phyloP scores from a whole-genome alignment of 2,888 invertebrate species.

The Oligia strigilis region DNA sequence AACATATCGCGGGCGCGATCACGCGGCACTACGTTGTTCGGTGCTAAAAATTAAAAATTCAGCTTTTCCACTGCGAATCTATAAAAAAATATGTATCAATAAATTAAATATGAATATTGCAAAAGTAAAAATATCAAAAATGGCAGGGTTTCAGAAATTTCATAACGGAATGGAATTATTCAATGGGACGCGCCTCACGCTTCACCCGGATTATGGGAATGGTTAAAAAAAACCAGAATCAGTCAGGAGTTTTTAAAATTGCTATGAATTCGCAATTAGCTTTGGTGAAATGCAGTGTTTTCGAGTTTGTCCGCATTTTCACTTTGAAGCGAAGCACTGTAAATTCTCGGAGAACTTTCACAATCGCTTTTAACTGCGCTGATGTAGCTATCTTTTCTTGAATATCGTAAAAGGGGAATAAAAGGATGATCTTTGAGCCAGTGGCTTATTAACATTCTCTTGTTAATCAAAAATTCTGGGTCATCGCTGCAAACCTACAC shows the following conservation, averaged over 20 bases:
- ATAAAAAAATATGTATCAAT: constrained; percentile 37
- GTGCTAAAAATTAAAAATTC: constrained; percentile 24
- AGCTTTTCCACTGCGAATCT: constrained; percentile 16
- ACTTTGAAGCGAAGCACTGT: constrained; percentile 13
- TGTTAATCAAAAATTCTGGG: neutral
- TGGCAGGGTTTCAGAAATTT: constrained; percentile 64
- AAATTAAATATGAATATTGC: constrained; percentile 51
- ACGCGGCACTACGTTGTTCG: constrained; percentile 10
- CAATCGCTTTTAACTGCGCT: constrained; percentile 21
- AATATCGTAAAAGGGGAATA: constrained; percentile 17
- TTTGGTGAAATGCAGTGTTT: constrained; percentile 38
- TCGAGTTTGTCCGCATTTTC: constrained; percentile 34
- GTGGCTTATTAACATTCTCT: neutral
- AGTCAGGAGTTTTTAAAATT: constrained; percentile 42
- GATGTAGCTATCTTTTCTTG: constrained; percentile 20
- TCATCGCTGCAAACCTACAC: neutral
- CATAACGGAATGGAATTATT: constrained; percentile 69
- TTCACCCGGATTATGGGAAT: constrained; percentile 56
- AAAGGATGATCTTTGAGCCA: constrained; percentile 3
- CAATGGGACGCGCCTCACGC: constrained; percentile 62
- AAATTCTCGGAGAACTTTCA: constrained; percentile 37
- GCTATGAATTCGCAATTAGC: constrained; percentile 51
- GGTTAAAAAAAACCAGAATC: constrained; percentile 55
- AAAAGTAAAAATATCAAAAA: constrained; percentile 40
- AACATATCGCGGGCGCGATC: constrained; percentile 30